Evolutionary conservation across 2,797 vertebrate species (phyloP), one percentile per base, ranked within the genome.

Genomic region (Gephyroberyx darwinii): DNA sequence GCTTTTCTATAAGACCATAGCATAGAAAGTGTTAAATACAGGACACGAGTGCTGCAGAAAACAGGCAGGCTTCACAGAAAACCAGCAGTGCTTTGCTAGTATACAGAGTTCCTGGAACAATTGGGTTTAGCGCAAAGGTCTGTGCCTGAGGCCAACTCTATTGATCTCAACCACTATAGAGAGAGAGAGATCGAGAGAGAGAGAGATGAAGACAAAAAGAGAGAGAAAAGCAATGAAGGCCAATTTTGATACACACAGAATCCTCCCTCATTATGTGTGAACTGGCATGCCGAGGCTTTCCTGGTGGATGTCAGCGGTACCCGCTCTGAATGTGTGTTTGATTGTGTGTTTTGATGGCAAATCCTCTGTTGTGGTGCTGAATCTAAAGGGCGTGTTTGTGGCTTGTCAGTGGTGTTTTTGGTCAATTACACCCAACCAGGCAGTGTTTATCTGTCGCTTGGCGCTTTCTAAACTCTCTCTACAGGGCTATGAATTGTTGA

Each of bases 131-230:
- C 80, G 84, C 84, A 89, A 90, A 90, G 83, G 86, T 90, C 86
- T 90, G 65, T 58, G 90, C 89, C 90, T 65, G 78, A 87, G 88
- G 92, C 86, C 20, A 81, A 60, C 57, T 52, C 70, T 79, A 93
- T 92, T 91, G 90, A 92, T 93, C 88, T 85, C 72, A 74, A 26
- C 60, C 82, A 71, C 79, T 73, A 79, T 90, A 88, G 83, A 82
- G 74, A 75, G 69, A 73, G 60, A 85, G 71, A 66, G 77, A 53
- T 10, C 39, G 65, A 62, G 54, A 48, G 69, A 59, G 64, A 61
- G 52, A 59, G 56, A 48, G 31, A 59, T 14, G 20, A 14, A 54
- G 63, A 20, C 13, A 75, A 51, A 69, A 17, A 67, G 57, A 69
- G 57, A 43, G 30, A 57, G 59, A 66, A 72, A 61, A 30, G 56